A percentile compares a stretch with the other conserved stretches of the same genome.
phyloP scores from a whole-genome alignment of 2,888 invertebrate species.

The Anthoptus insignis region DNA sequence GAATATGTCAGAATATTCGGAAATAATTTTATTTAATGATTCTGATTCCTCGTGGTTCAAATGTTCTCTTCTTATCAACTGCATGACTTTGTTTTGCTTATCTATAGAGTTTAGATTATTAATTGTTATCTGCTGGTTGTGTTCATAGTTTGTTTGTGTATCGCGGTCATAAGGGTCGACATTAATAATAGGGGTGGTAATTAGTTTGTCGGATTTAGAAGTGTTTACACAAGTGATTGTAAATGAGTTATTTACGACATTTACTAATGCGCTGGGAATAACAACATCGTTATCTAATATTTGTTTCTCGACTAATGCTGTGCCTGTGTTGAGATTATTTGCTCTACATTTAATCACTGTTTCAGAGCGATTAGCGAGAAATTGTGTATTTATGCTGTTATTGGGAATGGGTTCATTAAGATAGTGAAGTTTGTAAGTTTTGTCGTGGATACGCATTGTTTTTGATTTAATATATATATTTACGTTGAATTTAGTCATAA shows the following conservation, averaged over 20 bases:
- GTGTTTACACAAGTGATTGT: conserved; percentile 46
- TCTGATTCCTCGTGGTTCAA: conserved; percentile 46
- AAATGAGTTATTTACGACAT: conserved; percentile 44
- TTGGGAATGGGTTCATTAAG: conserved; percentile 34
- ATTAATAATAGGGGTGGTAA: conserved; percentile 29
- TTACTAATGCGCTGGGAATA: conserved; percentile 50
- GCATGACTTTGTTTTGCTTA: conserved; percentile 37
- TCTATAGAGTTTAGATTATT: conserved; percentile 12
- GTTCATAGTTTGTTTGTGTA: not conserved
- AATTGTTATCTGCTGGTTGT: not conserved
- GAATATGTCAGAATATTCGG: conserved; percentile 47
- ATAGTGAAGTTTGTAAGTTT: conserved; percentile 47
- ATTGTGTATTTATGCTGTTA: conserved; percentile 29
- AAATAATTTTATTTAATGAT: conserved; percentile 44
- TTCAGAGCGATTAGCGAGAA: conserved; percentile 46
- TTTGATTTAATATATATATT: conserved; percentile 52
- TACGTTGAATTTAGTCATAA: conserved; percentile 54
- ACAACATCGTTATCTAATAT: conserved; percentile 41
- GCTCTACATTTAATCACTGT: conserved; percentile 50
- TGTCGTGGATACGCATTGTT: conserved; percentile 50
- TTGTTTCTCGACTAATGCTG: conserved; percentile 51
- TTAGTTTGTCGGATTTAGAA: conserved; percentile 35
- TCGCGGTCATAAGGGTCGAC: conserved; percentile 1
- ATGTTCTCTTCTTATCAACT: conserved; percentile 41
- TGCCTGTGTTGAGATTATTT: conserved; percentile 40